phyloP scores from a whole-genome alignment of 2,888 invertebrate species.

The Chaitophorus viminalis region DNA sequence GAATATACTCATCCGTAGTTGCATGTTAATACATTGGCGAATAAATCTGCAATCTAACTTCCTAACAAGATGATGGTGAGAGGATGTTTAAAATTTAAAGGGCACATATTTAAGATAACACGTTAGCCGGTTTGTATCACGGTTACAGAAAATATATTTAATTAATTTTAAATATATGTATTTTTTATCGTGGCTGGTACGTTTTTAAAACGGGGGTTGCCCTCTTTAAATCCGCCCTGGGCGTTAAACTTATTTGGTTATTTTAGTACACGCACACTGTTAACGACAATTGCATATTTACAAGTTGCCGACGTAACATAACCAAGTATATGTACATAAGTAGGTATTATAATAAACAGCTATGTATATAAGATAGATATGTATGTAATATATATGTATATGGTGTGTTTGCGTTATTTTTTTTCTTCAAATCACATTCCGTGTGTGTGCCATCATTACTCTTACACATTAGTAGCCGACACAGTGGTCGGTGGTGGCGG shows the following conservation, averaged over 20 bases:
- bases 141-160: too few species aligned
- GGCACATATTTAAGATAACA: too few species aligned
- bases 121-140: too few species aligned
- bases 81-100: too few species aligned
- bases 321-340: not conserved
- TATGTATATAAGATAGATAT: too few species aligned
- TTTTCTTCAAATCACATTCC: not conserved
- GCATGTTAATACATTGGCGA: not conserved
- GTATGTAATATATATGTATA: not conserved
- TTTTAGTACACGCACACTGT: not conserved
- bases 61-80: too few species aligned
- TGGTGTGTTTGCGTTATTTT: not conserved
- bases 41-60: too few species aligned
- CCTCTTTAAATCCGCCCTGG: too few species aligned
- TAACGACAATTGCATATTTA: not conserved
- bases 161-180: too few species aligned
- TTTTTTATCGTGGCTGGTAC: too few species aligned
- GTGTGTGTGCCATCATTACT: not conserved
- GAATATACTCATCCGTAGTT: too few species aligned
- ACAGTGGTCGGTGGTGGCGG: constrained; percentile 5
- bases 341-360: not conserved
- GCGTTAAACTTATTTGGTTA: not conserved
- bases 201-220: too few species aligned
- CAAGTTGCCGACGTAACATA: not conserved
- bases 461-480: constrained; percentile 20